Percentiles rank a stretch among this genome's conserved stretches.
Evolutionary conservation across 30 jellyfish, hydroid and myxozoan genomes (phyloP).

Genomic region (Hydractinia echinata): DNA sequence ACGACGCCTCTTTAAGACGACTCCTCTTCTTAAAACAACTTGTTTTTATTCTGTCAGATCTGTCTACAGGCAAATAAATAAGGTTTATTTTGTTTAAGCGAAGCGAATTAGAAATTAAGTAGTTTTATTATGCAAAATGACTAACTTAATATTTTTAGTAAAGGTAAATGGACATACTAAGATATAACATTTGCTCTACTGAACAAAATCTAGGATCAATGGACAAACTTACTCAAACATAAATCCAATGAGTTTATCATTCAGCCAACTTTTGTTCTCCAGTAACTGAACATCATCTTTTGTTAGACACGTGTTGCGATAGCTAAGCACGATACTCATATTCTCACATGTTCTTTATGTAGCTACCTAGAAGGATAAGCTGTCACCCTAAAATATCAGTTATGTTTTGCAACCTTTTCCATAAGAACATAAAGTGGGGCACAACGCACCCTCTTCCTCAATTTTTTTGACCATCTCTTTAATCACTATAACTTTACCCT

Average conservation of each 20-base stretch:
- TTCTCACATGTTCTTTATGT: too few species aligned
- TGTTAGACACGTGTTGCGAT: conserved; percentile 44
- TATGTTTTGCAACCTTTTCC: too few species aligned
- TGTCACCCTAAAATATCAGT: too few species aligned
- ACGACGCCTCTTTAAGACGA: too few species aligned
- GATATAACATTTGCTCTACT: neutral
- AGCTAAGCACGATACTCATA: conserved; percentile 46
- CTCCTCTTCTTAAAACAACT: neutral
- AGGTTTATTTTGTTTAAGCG: too few species aligned
- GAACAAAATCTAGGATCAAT: neutral
- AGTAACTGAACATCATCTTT: conserved; percentile 38
- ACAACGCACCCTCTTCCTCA: too few species aligned
- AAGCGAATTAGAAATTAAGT: neutral
- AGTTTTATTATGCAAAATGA: neutral
- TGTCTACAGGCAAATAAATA: too few species aligned
- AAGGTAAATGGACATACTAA: neutral
- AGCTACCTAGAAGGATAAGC: too few species aligned
- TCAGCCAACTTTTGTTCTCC: conserved; percentile 54
- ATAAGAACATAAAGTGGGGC: too few species aligned
- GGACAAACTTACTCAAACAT: conserved; percentile 52
- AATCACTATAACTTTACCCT: too few species aligned
- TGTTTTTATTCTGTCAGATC: too few species aligned
- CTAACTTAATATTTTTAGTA: neutral
- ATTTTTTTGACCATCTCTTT: too few species aligned
- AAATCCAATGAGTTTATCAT: conserved; percentile 63